Percentiles rank a stretch among this genome's conserved stretches.
Evolutionary conservation across 2,113 vertebrate genomes (phyloP).

Genomic region (Cettia cetti): DNA sequence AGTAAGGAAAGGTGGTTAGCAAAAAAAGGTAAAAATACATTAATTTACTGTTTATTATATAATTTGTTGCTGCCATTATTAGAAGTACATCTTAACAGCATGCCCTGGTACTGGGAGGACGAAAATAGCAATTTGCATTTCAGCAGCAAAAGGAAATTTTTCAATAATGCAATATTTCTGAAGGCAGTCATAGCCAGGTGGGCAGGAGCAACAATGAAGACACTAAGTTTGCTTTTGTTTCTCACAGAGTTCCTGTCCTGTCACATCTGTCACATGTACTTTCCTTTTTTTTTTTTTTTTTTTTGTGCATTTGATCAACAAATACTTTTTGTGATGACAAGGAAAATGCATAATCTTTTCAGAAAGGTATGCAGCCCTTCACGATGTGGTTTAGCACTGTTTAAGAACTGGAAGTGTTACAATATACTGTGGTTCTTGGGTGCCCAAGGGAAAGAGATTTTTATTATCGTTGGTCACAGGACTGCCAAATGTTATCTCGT

Average conservation of each 20-base stretch:
- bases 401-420: conserved; percentile 14
- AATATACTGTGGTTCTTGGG: conserved; percentile 10
- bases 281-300: background rate
- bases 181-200: background rate
- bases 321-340: background rate
- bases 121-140: background rate
- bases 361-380: background rate
- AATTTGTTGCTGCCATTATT: background rate
- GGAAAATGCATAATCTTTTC: background rate
- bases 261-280: too few species aligned
- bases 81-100: background rate
- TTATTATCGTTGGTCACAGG: conserved; percentile 19
- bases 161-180: background rate
- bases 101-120: background rate
- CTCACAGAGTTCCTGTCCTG: background rate
- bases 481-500: conserved; percentile 8
- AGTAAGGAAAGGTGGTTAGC: background rate
- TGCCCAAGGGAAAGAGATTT: conserved; percentile 44
- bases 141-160: background rate
- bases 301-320: background rate
- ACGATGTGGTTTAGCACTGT: background rate
- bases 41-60: background rate
- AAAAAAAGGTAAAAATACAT: background rate
- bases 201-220: background rate
- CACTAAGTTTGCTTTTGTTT: background rate